These are phyloP conservation scores for Linurgus olivaceus DNA, from an alignment of 2,797 vertebrate species.

Conservation along the genomic window DNA sequence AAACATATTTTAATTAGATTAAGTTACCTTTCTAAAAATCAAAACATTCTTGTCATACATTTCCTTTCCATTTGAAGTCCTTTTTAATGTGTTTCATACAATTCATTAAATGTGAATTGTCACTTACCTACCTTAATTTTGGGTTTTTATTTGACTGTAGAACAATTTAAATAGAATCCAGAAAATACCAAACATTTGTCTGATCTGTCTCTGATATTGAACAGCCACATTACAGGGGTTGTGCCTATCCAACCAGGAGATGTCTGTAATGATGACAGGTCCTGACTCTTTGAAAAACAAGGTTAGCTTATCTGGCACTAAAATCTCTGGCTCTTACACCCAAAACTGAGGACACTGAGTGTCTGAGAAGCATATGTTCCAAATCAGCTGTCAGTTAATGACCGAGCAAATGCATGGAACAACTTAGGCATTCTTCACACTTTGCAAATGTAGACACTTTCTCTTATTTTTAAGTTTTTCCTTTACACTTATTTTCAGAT, in stretches of 20 bases:
- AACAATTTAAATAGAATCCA: constrained; percentile 2
- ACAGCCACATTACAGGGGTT: background rate
- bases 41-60: background rate
- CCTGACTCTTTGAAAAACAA: background rate
- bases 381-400: constrained; percentile 16
- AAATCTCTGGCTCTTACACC: constrained; percentile 7
- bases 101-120: background rate
- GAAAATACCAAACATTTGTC: background rate
- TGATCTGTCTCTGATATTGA: constrained; percentile 3
- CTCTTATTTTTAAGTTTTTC: background rate
- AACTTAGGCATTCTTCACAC: background rate
- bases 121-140: background rate
- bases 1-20: background rate
- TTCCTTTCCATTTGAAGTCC: background rate
- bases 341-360: background rate
- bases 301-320: background rate
- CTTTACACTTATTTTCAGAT: background rate
- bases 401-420: background rate
- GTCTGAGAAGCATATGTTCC: constrained; percentile 14
- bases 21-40: background rate
- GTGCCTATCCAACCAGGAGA: background rate
- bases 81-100: background rate
- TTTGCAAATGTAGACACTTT: background rate
- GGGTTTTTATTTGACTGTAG: background rate
- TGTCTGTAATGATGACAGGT: background rate